Evolutionary conservation across 2,797 vertebrate genomes (phyloP), one percentile per base, ranked within the genome.

Genomic region (Gambusia yucatana): DNA sequence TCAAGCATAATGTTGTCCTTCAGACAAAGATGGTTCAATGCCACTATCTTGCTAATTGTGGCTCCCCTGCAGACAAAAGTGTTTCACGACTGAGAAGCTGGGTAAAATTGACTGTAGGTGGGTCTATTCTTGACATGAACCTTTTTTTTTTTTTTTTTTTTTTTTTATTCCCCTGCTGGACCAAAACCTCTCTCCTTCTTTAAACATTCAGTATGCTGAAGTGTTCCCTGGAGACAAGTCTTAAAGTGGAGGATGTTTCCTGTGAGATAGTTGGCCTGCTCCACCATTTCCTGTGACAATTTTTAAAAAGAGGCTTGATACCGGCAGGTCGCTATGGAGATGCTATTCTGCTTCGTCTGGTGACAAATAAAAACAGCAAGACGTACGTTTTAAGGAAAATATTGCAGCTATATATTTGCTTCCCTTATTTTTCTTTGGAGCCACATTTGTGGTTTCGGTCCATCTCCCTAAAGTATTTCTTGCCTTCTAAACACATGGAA

Each of bases 271-370:
- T 88, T 87, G 72, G 84, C 84, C 78, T 41, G 86, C 86, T 89
- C 88, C 89, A 82, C 89, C 91, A 94, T 94, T 96, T 96, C 96
- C 95, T 95, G 93, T 93, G 91, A 95, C 89, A 91, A 84, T 94
- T 92, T 88, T 78, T 79, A 78, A 48, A 80, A 69, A 59, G 80
- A 81, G 81, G 80, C 75, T 72, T 75, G 88, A 90, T 83, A 89
- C 84, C 86, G 1, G n/a, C 25, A 84, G 57, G 85, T 75, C 71
- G 80, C 86, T 84, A 39, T 30, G 39, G 41, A 79, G 80, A 79
- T 46, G 72, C 46, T 67, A 33, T 71, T 77, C 52, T 61, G 73
- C 82, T 75, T 72, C 76, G 59, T 59, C 75, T 76, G 77, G 46
- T 52, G 61, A 67, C 69, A 78, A 72, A 69, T 84, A 73, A 81